phyloP scores from a whole-genome alignment of 2,797 vertebrate species.

The Hylomyscus alleni region DNA sequence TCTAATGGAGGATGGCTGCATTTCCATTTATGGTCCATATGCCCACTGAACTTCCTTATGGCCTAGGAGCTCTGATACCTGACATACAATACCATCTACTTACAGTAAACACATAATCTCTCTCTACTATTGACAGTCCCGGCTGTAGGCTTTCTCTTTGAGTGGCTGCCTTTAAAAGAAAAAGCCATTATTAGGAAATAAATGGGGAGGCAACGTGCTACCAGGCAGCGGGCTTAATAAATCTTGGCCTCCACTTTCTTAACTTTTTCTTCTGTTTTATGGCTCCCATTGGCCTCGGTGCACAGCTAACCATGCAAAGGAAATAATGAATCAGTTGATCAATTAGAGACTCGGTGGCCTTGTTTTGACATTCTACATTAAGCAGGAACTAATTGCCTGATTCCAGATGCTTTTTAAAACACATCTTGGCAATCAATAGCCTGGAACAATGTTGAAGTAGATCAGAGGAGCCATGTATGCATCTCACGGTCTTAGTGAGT shows the following conservation, averaged over 20 bases:
- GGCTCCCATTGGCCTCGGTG: constrained; percentile 73
- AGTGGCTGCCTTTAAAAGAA: constrained; percentile 70
- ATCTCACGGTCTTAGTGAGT: background rate
- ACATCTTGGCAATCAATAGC: constrained; percentile 93
- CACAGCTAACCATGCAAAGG: constrained; percentile 78
- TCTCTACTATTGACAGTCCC: constrained; percentile 73
- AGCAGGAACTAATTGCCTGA: constrained; percentile 96
- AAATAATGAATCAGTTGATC: constrained; percentile 94
- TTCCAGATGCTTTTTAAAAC: constrained; percentile 96
- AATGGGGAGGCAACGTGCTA: constrained; percentile 61
- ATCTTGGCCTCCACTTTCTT: constrained; percentile 76
- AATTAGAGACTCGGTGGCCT: constrained; percentile 92
- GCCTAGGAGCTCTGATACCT: constrained; percentile 11
- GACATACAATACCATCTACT: background rate
- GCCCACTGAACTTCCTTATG: background rate
- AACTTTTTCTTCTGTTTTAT: constrained; percentile 72
- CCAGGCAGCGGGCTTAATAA: constrained; percentile 74
- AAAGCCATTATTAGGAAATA: constrained; percentile 84
- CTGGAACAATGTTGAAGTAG: constrained; percentile 88
- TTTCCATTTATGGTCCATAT: constrained; percentile 8
- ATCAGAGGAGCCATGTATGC: constrained; percentile 56
- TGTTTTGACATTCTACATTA: constrained; percentile 98
- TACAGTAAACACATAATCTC: constrained; percentile 74
- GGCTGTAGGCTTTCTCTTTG: constrained; percentile 72
- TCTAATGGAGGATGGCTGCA: background rate